phyloP scores from a whole-genome alignment of 2,113 vertebrate species.

The Ranitomeya imitator region DNA sequence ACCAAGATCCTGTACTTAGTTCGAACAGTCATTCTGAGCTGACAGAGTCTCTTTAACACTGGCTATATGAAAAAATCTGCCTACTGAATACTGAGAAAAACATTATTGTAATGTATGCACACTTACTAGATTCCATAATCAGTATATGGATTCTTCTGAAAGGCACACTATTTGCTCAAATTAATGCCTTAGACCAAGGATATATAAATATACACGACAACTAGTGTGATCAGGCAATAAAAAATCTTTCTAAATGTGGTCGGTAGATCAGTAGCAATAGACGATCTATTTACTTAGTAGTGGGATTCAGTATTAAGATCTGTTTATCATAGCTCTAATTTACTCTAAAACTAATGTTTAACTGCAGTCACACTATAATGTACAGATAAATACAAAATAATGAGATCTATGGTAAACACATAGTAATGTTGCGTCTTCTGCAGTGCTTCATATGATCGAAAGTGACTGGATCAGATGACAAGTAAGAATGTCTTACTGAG shows the following conservation, averaged over 20 bases:
- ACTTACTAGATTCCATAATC: not conserved
- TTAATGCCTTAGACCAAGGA: not conserved
- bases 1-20: no score
- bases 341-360: not conserved
- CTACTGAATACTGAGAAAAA: not conserved
- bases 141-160: not conserved
- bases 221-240: not conserved
- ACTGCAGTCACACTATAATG: not conserved
- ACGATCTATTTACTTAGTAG: not conserved
- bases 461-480: not conserved
- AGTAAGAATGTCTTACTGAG: slow-evolving; percentile 5
- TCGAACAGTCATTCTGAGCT: no score
- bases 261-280: not conserved
- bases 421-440: not conserved
- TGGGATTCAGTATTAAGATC: not conserved
- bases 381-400: not conserved
- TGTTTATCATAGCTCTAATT: not conserved
- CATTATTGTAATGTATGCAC: not conserved
- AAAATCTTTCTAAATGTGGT: not conserved
- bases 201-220: not conserved
- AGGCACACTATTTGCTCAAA: not conserved
- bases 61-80: not conserved
- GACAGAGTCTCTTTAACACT: not conserved
- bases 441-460: not conserved
- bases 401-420: not conserved